Percentiles rank a stretch among this genome's conserved stretches.
Conservation (phyloP, 2,113 vertebrate species). For the Erythrolamprus reginae region DNA sequence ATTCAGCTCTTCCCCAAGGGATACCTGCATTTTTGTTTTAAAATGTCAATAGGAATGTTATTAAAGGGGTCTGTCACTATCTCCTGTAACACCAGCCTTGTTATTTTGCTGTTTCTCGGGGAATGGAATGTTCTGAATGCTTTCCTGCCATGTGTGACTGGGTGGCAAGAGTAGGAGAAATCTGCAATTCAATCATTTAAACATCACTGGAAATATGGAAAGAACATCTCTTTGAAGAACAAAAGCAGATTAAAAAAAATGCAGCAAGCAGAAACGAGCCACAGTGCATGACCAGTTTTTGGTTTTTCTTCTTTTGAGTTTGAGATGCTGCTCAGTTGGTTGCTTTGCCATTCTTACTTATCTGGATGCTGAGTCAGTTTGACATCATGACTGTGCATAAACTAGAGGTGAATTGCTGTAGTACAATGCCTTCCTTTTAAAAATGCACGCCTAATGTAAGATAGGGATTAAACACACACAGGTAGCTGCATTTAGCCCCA, state of each 20-base stretch:
- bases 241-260: neutral
- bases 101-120: neutral
- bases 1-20: neutral
- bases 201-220: neutral
- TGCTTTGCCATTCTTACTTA: neutral
- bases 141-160: neutral
- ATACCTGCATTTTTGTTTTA: neutral
- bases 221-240: neutral
- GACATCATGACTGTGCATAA: neutral
- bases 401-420: neutral
- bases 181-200: neutral
- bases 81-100: neutral
- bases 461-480: neutral
- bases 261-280: neutral
- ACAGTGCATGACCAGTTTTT: neutral
- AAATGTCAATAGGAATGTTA: neutral
- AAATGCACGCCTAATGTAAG: neutral
- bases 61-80: neutral
- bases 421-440: neutral
- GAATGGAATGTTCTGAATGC: slow-evolving; percentile 13
- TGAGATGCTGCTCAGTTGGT: neutral
- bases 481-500: neutral
- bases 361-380: neutral
- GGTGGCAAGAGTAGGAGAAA: neutral
- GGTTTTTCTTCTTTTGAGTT: neutral